Conservation (phyloP, 1,140 invertebrate species). For the Hyles vespertilio region DNA sequence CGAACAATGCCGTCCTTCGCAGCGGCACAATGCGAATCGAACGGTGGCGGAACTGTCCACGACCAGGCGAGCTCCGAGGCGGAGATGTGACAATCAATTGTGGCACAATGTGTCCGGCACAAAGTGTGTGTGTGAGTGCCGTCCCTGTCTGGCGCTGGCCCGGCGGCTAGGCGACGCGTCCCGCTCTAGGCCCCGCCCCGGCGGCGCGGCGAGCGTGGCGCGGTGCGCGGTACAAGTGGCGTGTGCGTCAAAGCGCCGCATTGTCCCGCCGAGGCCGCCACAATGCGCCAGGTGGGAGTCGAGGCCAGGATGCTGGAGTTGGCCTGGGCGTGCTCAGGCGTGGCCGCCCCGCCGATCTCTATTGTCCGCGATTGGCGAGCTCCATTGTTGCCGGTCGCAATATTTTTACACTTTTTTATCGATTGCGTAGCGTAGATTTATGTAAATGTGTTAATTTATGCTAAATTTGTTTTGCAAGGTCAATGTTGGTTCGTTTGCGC, state of each 20-base stretch:
- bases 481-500: too few relatives aligned
- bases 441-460: too few relatives aligned
- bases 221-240: slow-evolving; percentile 40
- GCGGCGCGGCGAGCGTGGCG: slow-evolving; percentile 50
- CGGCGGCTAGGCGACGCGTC: slow-evolving; percentile 45
- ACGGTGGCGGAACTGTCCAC: slow-evolving; percentile 15
- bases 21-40: slow-evolving; percentile 37
- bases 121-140: slow-evolving; percentile 63
- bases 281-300: slow-evolving; percentile 69
- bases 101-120: slow-evolving; percentile 61
- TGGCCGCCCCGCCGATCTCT: slow-evolving; percentile 60
- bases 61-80: background rate
- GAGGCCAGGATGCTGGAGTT: too few relatives aligned
- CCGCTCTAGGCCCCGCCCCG: slow-evolving; percentile 64
- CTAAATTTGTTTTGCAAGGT: too few relatives aligned
- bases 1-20: slow-evolving; percentile 65
- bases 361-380: slow-evolving; percentile 61
- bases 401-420: slow-evolving; percentile 39
- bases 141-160: slow-evolving; percentile 20
- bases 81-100: slow-evolving; percentile 58
- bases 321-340: slow-evolving; percentile 39
- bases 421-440: too few relatives aligned
- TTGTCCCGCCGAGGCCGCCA: slow-evolving; percentile 18
- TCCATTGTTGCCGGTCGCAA: slow-evolving; percentile 44
- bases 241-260: slow-evolving; percentile 60